Evolutionary conservation across 2,113 vertebrate genomes (phyloP), one percentile per base, ranked within the genome.

Genomic region (Seriola dumerili): DNA sequence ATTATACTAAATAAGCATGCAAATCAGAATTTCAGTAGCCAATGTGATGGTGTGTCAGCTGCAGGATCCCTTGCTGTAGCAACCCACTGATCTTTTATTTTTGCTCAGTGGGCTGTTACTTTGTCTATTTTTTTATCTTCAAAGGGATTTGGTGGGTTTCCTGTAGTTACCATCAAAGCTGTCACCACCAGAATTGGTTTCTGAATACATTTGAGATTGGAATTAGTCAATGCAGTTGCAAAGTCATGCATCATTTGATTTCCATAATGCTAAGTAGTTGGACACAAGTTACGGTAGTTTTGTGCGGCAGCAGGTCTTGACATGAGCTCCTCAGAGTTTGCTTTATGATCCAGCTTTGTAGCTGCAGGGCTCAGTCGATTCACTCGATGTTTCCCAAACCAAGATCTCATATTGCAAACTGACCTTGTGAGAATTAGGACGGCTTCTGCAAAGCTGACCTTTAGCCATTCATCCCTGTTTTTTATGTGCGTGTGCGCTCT

Each of bases 401-500:
- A 38, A 62, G 17, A 52, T 29, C 48, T 72, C 44, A 42, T 9
- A 55, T 17, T 57, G 48, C 64, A 80, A 68, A 66, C 32, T 46
- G 74, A 59, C 65, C 40, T 21, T 58, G 44, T 11, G 62, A 74
- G 54, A 67, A 77, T 66, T 50, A 50, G 6, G 11, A 21, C 14
- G 34, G n/a, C 42, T 77, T 69, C 48, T 52, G 68, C 8, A 13
- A 78, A 57, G 46, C 65, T 86, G 71, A 67, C 64, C 57, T 72
- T 66, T 63, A 75, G 40, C 75, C n/a, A 13, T 38, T 78, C 59
- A 8, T 57, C 21, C 19, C 9, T 17, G 11, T 63, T 62, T 46
- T 17, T 11, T 21, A 5, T 54, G 16, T 7, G 1, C 64, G 19
- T 64, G 76, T 61, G 57, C 29, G 21, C 66, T 16, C 17, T 76